Evolutionary conservation across 2,888 invertebrate genomes (phyloP), one percentile per base, ranked within the genome.

Genomic region (Drosophila crucigera): DNA sequence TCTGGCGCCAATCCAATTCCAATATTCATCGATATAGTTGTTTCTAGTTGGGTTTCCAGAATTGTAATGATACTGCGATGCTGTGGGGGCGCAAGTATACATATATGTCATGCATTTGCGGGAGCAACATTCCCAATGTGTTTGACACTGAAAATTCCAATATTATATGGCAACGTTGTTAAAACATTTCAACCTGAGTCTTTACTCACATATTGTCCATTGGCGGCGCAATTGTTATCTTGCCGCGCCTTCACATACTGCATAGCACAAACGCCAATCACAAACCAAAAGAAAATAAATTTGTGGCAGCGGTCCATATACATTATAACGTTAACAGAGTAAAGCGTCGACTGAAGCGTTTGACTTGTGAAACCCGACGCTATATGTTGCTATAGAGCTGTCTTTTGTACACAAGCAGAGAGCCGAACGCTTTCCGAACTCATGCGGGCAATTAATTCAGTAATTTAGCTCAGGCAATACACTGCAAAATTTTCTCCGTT

Each of bases 111-210:
- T 74, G 65, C 93, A 93, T 28, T 85, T 92, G 39, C 86, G 76
- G 0, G 93, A 92, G 55, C 93, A 93, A 60, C 93, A 93, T 9
- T 93, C 92, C 79, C 72, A 80, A 71, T 93, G 92, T 50, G 82
- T 85, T 49, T 87, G 91, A 31, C 93, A 93, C 93, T 93, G 47
- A 7, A 78, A 28, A 49, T 47, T 11, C 7, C 4, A 22, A 50
- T 31, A 3, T 16, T 19, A 41, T 19, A 39, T 16, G 16, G 2
- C 30, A 31, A 37, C 10, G 5, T 7, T 41, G 22, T 33, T 56
- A 33, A 25, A 19, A 28, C 10, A 33, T 5, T 33, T 43, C 1
- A 22, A 1, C 3, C 0, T n/a, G 10, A 22, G 1, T 52, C 14
- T 54, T 16, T 66, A 88, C 91, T 84, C 74, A 92, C 92, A 83